Evolutionary conservation across 2,888 invertebrate genomes (phyloP), one percentile per base, ranked within the genome.

Genomic region (Neocrepidodera transversa): DNA sequence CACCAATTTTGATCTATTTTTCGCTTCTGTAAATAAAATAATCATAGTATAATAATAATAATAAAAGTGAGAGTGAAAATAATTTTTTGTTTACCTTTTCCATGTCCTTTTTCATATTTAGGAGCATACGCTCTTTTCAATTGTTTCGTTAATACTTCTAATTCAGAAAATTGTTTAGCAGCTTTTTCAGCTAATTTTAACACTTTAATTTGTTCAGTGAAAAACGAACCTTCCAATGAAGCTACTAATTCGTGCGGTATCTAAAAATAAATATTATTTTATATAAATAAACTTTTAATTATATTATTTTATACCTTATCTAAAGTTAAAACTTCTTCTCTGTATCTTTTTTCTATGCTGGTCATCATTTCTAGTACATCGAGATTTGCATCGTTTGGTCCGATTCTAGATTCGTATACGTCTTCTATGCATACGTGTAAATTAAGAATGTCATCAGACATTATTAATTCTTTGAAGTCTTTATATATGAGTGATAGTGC

Each of bases 361-460:
- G 81, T 83, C 75, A 87, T 86, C 80, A 87, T 83, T 5, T 82
- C 77, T 49, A 80, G 75, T 53, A 84, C 80, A 45, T 82, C 82
- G 60, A 85, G 77, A 69, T 85, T 84, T 3, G 83, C 82, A 35
- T 86, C 85, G 70, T 84, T 86, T 8, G 85, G 82, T 1, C 79
- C 82, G 18, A 85, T 80, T 36, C 87, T 79, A 42, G 81, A 82
- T 74, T 87, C 86, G 72, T 84, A 88, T 23, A 86, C 83, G 71
- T 87, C 87, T 71, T 88, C 86, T 53, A 89, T 81, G 71, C 85
- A 85, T 5, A 85, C 79, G 60, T 81, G 78, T 30, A 88, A 74
- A 71, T 84, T 83, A 16, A 88, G 76, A 26, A 86, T 82, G 7
- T 84, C 82, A 28, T 81, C 79, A 8, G 84, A 81, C 51, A 84